Percentiles rank a stretch among this genome's conserved stretches.
phyloP scores from a whole-genome alignment of 1,140 invertebrate genomes.

The Cecropterus lyciades region DNA sequence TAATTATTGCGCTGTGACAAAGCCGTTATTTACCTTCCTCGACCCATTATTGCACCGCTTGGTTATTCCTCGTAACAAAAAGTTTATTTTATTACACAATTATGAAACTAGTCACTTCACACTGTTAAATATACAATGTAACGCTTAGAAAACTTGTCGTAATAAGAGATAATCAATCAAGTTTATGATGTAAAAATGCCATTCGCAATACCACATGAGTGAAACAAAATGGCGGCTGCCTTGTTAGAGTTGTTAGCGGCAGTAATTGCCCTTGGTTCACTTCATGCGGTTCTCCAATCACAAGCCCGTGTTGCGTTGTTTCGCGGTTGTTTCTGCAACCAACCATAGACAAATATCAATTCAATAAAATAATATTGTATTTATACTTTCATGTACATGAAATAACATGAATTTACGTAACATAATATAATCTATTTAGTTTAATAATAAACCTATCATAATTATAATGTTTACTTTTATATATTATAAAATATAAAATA shows the following conservation, averaged over 20 bases:
- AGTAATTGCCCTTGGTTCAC: background rate
- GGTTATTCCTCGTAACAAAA: background rate
- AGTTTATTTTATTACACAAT: background rate
- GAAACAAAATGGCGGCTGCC: conserved; percentile 63
- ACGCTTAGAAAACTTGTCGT: background rate
- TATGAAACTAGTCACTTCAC: background rate
- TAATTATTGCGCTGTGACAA: conserved; percentile 23
- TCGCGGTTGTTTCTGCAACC: no score
- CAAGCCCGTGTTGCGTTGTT: no score
- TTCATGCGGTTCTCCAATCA: no score
- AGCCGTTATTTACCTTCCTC: conserved; percentile 65
- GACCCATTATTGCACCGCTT: conserved; percentile 56
- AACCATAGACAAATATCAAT: no score
- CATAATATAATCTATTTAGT: no score
- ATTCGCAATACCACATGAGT: conserved; percentile 43
- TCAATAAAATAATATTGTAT: no score
- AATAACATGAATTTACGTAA: no score
- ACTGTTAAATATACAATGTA: background rate
- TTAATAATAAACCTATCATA: no score
- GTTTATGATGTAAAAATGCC: conserved; percentile 20
- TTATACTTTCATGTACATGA: no score
- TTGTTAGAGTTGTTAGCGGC: background rate
- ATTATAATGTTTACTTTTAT: no score
- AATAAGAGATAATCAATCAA: conserved; percentile 1
- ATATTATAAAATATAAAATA: no score